Evolutionary conservation across 2,113 vertebrate genomes (phyloP).

Genomic region (Ophthalmolycus amberensis): DNA sequence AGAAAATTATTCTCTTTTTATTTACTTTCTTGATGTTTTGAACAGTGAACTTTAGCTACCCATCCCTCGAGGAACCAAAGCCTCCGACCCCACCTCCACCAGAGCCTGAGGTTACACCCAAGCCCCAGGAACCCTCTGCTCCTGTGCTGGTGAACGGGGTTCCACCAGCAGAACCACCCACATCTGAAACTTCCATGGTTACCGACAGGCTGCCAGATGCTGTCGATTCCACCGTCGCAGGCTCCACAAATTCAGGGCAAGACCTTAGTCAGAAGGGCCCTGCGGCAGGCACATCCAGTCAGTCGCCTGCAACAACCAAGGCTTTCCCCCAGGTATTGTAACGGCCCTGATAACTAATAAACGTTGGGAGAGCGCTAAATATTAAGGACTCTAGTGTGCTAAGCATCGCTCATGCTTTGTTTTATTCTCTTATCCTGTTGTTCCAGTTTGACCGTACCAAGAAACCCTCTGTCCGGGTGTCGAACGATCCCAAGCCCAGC

Average conservation of each 20-base stretch:
- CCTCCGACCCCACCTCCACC: constrained; percentile 73
- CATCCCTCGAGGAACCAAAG: constrained; percentile 93
- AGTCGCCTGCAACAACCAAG: constrained; percentile 79
- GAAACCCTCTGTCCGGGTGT: constrained; percentile 86
- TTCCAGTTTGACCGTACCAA: constrained; percentile 93
- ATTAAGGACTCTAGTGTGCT: neutral
- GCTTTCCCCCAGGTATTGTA: constrained; percentile 88
- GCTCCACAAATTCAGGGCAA: constrained; percentile 55
- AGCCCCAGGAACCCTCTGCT: constrained; percentile 69
- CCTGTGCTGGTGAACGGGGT: constrained; percentile 76
- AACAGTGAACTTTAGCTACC: constrained; percentile 96
- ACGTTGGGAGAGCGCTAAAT: neutral
- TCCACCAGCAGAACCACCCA: constrained; percentile 40
- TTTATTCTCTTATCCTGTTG: constrained; percentile 8
- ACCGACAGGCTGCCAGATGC: constrained; percentile 63
- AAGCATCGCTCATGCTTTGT: constrained; percentile 1
- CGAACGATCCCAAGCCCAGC: constrained; percentile 76
- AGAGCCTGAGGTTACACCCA: constrained; percentile 57
- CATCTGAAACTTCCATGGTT: constrained; percentile 71
- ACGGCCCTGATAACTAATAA: neutral
- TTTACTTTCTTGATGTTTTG: constrained; percentile 25
- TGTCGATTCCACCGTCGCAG: constrained; percentile 51
- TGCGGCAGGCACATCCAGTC: constrained; percentile 41
- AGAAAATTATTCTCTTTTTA: neutral
- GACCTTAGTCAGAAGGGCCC: constrained; percentile 61